Conservation (phyloP, 2,797 vertebrate genomes). For the Sebastes trivittatus region DNA sequence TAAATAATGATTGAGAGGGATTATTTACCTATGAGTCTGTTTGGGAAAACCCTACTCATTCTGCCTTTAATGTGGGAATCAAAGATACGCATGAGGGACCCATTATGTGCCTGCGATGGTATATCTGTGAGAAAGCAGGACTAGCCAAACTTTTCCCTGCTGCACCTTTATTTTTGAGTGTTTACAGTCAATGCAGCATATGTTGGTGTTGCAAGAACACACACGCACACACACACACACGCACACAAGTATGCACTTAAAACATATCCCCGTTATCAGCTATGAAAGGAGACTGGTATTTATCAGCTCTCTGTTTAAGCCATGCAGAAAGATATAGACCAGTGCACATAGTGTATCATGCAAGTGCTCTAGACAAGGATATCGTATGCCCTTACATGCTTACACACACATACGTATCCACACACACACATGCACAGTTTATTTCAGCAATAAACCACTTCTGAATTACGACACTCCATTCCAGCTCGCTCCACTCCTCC, state of each 20-base stretch:
- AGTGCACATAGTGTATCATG: conserved; percentile 14
- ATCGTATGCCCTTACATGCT: background rate
- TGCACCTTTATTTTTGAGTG: background rate
- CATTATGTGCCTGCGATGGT: background rate
- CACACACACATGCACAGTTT: background rate
- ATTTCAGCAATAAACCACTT: background rate
- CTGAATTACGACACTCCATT: background rate
- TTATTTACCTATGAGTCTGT: background rate
- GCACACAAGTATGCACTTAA: background rate
- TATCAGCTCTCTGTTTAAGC: conserved; percentile 37
- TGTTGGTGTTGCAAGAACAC: background rate
- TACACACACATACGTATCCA: background rate
- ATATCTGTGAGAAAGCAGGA: background rate
- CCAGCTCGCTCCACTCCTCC: background rate
- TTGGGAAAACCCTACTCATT: background rate
- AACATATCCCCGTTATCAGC: conserved; percentile 20
- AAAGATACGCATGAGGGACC: background rate
- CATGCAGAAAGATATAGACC: conserved; percentile 48
- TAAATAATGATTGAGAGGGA: background rate
- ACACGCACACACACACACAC: conserved; percentile 1
- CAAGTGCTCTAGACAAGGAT: conserved; percentile 26
- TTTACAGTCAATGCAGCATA: background rate
- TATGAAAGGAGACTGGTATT: conserved; percentile 16
- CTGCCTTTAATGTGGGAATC: background rate
- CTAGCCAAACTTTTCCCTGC: background rate